A percentile compares a stretch with the other conserved stretches of the same genome.
phyloP scores from a whole-genome alignment of 2,113 vertebrate genomes.

The Coryphaenoides rupestris region DNA sequence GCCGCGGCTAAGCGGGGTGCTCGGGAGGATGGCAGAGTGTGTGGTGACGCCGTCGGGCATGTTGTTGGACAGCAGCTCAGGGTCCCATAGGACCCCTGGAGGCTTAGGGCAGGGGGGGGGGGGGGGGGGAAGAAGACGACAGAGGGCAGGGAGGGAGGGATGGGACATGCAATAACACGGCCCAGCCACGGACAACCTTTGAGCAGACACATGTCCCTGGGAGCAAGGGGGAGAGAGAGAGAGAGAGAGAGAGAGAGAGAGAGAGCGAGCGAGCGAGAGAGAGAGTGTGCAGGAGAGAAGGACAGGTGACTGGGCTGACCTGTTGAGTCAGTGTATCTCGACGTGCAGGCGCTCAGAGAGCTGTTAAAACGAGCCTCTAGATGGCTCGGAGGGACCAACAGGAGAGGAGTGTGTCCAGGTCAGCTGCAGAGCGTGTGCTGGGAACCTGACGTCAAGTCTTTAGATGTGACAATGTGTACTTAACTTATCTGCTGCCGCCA shows the following conservation, averaged over 20 bases:
- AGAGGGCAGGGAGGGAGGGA: conserved; percentile 19
- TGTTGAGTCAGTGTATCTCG: conserved; percentile 13
- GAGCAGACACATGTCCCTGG: neutral
- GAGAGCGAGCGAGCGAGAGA: neutral
- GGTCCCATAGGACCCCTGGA: conserved; percentile 39
- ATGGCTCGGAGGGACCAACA: no score
- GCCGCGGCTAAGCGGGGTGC: conserved; percentile 33
- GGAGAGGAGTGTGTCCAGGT: neutral
- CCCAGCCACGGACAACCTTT: no score
- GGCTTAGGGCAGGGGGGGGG: conserved; percentile 29
- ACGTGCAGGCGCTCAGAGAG: no score
- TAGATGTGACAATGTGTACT: neutral
- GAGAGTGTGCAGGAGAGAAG: neutral
- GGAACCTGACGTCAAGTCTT: neutral
- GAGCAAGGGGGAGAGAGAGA: conserved; percentile 22
- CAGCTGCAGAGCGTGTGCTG: neutral
- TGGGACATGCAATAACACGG: conserved; percentile 11
- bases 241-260: neutral
- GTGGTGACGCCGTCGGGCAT: conserved; percentile 49
- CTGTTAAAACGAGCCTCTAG: neutral
- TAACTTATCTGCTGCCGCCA: neutral
- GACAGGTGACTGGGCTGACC: neutral
- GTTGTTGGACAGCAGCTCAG: conserved; percentile 43
- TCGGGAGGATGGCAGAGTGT: conserved; percentile 31
- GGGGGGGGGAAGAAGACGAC: neutral